Evolutionary conservation across 1,140 invertebrate species (phyloP).

Genomic region (Trachymyrmex septentrionalis): DNA sequence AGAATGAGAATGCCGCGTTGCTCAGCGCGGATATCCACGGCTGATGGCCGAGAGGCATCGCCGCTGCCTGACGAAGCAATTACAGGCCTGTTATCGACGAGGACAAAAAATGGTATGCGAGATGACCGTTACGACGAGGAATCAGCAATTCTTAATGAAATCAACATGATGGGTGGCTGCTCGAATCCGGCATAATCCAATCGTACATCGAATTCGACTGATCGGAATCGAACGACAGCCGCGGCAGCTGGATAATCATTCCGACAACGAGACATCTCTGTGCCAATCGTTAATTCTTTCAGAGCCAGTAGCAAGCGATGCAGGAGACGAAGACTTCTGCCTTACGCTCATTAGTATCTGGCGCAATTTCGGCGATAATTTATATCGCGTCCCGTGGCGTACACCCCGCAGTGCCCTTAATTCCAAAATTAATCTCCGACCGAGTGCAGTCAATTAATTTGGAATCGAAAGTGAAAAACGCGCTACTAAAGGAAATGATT

Average conservation of each 20-base stretch:
- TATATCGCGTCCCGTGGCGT: conserved; percentile 70
- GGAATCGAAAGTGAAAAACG: conserved; percentile 71
- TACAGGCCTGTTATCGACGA: conserved; percentile 36
- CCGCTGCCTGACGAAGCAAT: conserved; percentile 49
- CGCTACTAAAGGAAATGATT: conserved; percentile 68
- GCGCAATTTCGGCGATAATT: conserved; percentile 79
- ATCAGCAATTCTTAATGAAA: conserved; percentile 40
- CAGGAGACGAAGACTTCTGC: conserved; percentile 36
- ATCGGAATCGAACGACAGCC: conserved; percentile 15
- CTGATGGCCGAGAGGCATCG: conserved; percentile 21
- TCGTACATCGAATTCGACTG: not conserved
- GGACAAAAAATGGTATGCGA: conserved; percentile 35
- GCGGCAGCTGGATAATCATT: conserved; percentile 13
- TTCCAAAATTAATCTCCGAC: conserved; percentile 79
- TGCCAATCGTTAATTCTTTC: not conserved
- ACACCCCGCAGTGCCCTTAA: conserved; percentile 77
- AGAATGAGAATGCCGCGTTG: conserved; percentile 14
- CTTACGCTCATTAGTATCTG: conserved; percentile 73
- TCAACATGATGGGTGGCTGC: conserved; percentile 34
- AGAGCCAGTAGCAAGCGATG: not conserved
- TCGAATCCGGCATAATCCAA: conserved; percentile 11
- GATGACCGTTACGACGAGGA: conserved; percentile 48
- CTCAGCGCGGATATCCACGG: not conserved
- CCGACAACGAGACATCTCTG: conserved; percentile 8
- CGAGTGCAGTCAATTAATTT: conserved; percentile 67